phyloP scores from a whole-genome alignment of 1,140 invertebrate genomes.

The Tenebrio molitor region DNA sequence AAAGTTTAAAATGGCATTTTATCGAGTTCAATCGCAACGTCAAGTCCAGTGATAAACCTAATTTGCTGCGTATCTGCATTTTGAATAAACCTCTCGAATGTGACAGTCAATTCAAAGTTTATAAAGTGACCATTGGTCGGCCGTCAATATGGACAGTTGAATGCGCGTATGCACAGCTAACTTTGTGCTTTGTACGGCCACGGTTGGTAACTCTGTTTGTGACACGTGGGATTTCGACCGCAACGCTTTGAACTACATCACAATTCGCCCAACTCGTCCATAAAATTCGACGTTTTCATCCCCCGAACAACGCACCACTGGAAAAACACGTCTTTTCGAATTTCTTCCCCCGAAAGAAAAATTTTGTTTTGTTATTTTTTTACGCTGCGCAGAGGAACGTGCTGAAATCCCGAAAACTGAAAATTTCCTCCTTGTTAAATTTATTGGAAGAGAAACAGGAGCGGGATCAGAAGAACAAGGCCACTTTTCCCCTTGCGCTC shows the following conservation, averaged over 20 bases:
- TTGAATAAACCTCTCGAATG: constrained; percentile 50
- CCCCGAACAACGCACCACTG: not conserved
- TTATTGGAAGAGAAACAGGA: too few species aligned
- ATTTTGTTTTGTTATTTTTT: too few species aligned
- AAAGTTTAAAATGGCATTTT: constrained; percentile 9
- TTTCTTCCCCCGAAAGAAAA: not conserved
- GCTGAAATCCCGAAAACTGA: too few species aligned
- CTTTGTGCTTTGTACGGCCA: constrained; percentile 53
- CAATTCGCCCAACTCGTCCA: constrained; percentile 34
- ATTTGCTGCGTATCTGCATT: constrained; percentile 49
- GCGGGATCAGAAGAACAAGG: too few species aligned
- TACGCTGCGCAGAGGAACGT: too few species aligned
- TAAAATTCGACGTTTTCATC: constrained; percentile 23
- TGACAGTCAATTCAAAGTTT: constrained; percentile 58
- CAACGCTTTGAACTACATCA: constrained; percentile 53
- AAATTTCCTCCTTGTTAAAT: too few species aligned
- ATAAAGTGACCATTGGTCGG: constrained; percentile 56
- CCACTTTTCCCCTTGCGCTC: too few species aligned
- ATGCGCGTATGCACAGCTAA: constrained; percentile 54
- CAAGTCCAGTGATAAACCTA: constrained; percentile 49
- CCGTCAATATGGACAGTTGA: constrained; percentile 54
- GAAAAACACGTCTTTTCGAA: too few species aligned
- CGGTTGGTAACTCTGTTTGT: constrained; percentile 51
- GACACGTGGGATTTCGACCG: constrained; percentile 53
- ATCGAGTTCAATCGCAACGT: constrained; percentile 42